A percentile compares a stretch with the other conserved stretches of the same genome.
Conservation (phyloP, 2,797 vertebrate species). For the Gorsachius magnificus region DNA sequence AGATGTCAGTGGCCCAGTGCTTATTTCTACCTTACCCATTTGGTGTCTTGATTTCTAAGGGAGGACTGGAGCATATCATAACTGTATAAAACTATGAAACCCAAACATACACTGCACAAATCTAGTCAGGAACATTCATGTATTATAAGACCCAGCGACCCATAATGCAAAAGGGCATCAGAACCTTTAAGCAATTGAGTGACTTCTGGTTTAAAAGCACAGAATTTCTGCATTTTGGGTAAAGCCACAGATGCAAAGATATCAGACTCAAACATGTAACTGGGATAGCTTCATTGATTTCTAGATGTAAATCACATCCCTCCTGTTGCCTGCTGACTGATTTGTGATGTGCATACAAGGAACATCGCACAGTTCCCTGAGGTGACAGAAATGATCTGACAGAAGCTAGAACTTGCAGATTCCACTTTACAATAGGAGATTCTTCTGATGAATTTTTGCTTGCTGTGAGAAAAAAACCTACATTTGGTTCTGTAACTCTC, state of each 20-base stretch:
- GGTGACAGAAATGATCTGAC: fast-evolving
- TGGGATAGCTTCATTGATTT: background rate
- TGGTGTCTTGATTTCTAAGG: background rate
- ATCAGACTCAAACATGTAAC: background rate
- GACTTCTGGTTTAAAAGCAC: background rate
- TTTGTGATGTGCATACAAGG: background rate
- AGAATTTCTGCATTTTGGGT: background rate
- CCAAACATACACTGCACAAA: background rate
- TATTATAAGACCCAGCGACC: background rate
- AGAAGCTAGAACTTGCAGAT: background rate
- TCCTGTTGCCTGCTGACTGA: background rate
- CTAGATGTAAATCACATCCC: background rate
- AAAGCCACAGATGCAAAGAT: background rate
- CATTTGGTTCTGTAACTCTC: background rate
- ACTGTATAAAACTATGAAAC: background rate
- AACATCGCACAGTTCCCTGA: background rate
- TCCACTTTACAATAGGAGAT: background rate
- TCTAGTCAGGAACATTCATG: background rate
- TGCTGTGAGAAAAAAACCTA: background rate
- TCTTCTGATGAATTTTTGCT: background rate
- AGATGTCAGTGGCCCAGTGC: background rate
- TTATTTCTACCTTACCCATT: background rate
- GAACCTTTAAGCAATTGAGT: background rate
- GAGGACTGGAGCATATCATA: background rate
- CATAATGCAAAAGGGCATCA: background rate